Evolutionary conservation across 2,113 vertebrate genomes (phyloP).

Genomic region (Herpetotheres cachinnans): DNA sequence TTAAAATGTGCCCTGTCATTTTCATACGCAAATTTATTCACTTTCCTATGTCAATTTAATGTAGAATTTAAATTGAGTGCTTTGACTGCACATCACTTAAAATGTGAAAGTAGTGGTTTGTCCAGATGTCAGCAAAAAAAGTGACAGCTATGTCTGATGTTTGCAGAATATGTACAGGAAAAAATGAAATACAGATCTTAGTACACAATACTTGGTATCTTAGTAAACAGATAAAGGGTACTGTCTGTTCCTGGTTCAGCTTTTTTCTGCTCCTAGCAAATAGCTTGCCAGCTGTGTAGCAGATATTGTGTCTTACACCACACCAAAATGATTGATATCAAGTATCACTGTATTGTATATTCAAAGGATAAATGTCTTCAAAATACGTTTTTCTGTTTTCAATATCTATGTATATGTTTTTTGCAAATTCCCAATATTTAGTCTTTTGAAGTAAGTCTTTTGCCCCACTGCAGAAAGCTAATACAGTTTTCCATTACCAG

Average conservation of each 20-base stretch:
- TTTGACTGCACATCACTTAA: neutral
- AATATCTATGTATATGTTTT: neutral
- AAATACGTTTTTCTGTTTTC: neutral
- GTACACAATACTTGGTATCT: neutral
- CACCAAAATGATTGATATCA: neutral
- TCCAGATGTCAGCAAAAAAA: constrained; percentile 1
- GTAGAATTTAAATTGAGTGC: neutral
- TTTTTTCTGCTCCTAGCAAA: neutral
- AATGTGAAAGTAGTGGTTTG: neutral
- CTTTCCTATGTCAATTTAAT: neutral
- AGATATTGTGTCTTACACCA: neutral
- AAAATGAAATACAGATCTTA: neutral
- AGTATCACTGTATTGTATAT: neutral
- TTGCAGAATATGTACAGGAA: neutral
- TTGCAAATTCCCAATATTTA: neutral
- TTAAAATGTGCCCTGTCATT: constrained; percentile 3
- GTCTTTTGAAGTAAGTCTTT: neutral
- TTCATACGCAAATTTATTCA: neutral
- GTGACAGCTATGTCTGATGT: neutral
- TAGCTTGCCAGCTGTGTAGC: neutral
- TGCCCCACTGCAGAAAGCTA: neutral
- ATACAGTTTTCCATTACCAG: neutral
- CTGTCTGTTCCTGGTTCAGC: neutral
- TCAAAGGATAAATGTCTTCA: neutral
- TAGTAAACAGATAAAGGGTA: neutral